Evolutionary conservation across 1,140 invertebrate species (phyloP).

Genomic region (Alviniconcha marisindica): DNA sequence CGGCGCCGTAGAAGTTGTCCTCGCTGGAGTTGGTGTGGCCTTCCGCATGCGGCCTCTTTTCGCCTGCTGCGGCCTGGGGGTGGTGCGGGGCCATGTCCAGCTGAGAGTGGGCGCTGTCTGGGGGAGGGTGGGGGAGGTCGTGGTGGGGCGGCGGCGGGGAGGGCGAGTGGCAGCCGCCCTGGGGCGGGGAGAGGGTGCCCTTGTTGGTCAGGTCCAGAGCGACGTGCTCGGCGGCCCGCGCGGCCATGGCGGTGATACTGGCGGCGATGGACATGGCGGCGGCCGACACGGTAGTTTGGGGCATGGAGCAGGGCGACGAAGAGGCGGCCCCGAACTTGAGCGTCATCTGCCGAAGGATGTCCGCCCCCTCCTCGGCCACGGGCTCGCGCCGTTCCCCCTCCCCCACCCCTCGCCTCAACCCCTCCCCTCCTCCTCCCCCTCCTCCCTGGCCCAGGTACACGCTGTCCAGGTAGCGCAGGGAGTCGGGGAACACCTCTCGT

Average conservation of each 20-base stretch:
- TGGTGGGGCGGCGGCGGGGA: not conserved
- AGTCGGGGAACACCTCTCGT: not conserved
- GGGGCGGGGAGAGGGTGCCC: not conserved
- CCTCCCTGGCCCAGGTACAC: too few species aligned
- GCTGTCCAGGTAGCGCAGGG: too few species aligned
- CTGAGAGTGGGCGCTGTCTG: not conserved
- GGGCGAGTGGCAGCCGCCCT: not conserved
- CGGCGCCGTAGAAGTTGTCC: constrained; percentile 41
- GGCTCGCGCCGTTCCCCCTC: not conserved
- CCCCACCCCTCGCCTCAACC: too few species aligned
- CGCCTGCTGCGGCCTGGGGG: constrained; percentile 36
- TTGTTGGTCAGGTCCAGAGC: constrained; percentile 28
- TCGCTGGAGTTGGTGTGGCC: not conserved
- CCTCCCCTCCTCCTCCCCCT: too few species aligned
- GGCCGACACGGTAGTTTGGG: constrained; percentile 27
- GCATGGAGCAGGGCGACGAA: not conserved
- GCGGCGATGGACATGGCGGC: constrained; percentile 56
- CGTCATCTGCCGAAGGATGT: constrained; percentile 60
- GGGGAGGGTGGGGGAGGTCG: not conserved
- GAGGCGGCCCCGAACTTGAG: constrained; percentile 55
- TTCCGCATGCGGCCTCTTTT: not conserved
- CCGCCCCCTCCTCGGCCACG: constrained; percentile 41
- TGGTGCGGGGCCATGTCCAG: not conserved
- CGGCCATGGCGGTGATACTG: not conserved
- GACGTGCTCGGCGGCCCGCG: not conserved